A percentile compares a stretch with the other conserved stretches of the same genome.
These are phyloP conservation scores for Heliconius erato DNA, from an alignment of 2,888 invertebrate genomes.

Conservation along the genomic window DNA sequence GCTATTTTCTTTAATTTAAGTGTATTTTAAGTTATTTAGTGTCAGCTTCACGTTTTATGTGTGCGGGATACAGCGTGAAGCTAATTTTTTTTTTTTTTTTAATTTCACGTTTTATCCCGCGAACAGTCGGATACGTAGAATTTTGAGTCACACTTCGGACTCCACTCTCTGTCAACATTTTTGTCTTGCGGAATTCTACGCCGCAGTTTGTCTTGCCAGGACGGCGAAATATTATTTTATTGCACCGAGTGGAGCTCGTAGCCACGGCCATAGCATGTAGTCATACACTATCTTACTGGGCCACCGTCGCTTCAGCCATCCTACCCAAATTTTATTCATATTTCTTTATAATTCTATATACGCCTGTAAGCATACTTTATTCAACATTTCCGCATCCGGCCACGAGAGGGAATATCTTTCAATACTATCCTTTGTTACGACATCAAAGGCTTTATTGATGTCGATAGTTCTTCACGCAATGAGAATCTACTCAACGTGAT, in stretches of 20 bases:
- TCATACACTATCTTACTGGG: too few relatives aligned
- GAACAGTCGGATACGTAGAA: background rate
- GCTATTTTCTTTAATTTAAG: background rate
- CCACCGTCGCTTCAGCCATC: too few relatives aligned
- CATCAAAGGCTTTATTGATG: slow-evolving; percentile 29
- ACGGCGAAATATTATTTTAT: background rate
- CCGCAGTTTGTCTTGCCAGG: background rate
- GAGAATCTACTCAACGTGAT: background rate
- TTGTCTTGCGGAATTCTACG: background rate
- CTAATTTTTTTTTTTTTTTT: too few relatives aligned
- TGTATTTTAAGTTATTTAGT: background rate
- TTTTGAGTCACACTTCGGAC: background rate
- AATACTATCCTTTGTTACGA: slow-evolving; percentile 21
- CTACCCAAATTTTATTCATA: background rate
- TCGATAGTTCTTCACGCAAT: slow-evolving; percentile 26
- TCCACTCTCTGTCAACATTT: background rate
- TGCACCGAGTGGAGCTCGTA: too few relatives aligned
- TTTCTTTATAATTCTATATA: slow-evolving; percentile 3
- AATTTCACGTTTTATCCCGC: too few relatives aligned
- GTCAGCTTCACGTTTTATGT: background rate
- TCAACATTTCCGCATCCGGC: slow-evolving; percentile 15
- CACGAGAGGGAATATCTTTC: background rate
- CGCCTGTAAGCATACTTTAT: slow-evolving; percentile 4
- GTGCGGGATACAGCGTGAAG: too few relatives aligned
- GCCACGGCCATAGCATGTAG: too few relatives aligned